Percentiles rank a stretch among this genome's conserved stretches.
Conservation (phyloP, 2,888 invertebrate species). For the Iselma pallidipennis region DNA sequence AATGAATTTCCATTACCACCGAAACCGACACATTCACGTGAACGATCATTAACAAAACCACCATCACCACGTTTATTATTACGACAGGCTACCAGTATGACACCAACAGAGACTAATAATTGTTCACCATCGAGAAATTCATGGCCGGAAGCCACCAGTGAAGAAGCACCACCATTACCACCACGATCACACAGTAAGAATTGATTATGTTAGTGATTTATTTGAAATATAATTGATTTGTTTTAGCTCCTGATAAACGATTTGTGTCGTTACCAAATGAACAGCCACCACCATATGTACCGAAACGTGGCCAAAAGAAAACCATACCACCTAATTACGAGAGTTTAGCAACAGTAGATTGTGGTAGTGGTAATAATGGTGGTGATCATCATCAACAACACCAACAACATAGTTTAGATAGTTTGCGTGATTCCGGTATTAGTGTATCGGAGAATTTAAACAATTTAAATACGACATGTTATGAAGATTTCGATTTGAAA, state of each 20-base stretch:
- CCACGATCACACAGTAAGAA: conserved; percentile 73
- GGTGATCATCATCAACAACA: not conserved
- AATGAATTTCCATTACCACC: conserved; percentile 58
- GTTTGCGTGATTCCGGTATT: conserved; percentile 62
- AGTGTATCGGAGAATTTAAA: conserved; percentile 54
- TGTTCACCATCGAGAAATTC: conserved; percentile 59
- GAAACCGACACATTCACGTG: conserved; percentile 56
- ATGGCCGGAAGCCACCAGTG: conserved; percentile 60
- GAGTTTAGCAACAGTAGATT: not conserved
- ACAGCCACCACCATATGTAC: conserved; percentile 54
- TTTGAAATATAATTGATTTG: not conserved
- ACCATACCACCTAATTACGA: conserved; percentile 39
- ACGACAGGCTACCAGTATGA: conserved; percentile 55
- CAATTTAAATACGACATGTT: conserved; percentile 54
- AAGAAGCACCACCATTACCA: conserved; percentile 76
- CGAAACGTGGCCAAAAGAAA: conserved; percentile 56
- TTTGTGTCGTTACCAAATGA: conserved; percentile 54
- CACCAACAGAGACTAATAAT: conserved; percentile 59
- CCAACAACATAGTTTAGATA: conserved; percentile 9
- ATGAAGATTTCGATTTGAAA: conserved; percentile 53
- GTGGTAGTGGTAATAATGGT: conserved; percentile 3
- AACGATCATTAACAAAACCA: conserved; percentile 60
- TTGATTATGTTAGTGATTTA: conserved; percentile 8
- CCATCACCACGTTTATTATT: conserved; percentile 59
- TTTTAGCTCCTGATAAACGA: conserved; percentile 62